Percentiles rank a stretch among this genome's conserved stretches.
Conservation (phyloP, 2,113 vertebrate species). For the Antechinus stuartii region DNA sequence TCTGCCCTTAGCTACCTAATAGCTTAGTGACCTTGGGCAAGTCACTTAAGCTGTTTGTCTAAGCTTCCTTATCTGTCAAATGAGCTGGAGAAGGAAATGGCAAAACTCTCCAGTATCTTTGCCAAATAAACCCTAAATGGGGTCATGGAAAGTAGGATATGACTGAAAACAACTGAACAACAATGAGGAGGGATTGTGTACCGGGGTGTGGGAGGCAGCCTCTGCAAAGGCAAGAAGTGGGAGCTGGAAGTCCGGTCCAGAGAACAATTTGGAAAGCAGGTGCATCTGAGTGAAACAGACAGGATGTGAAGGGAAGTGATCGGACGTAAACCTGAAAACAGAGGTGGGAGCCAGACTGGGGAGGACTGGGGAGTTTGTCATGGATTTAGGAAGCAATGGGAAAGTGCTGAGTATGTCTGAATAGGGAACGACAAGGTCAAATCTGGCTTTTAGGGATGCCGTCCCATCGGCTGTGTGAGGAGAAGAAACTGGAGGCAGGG, state of each 20-base stretch:
- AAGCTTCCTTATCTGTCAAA: not conserved
- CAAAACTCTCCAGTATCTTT: not conserved
- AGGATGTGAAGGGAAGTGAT: not conserved
- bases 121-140: not conserved
- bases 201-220: not conserved
- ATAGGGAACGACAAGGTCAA: not conserved
- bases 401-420: not conserved
- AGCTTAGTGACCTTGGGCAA: not conserved
- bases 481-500: not conserved
- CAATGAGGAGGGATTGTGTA: not conserved
- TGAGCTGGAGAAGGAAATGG: not conserved
- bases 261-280: conserved; percentile 19
- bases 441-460: conserved; percentile 11
- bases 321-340: not conserved
- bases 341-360: not conserved
- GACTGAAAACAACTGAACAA: not conserved
- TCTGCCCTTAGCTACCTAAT: not conserved
- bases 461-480: not conserved
- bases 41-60: not conserved
- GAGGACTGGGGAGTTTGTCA: not conserved
- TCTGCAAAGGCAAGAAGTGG: not conserved
- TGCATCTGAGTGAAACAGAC: not conserved
- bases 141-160: not conserved
- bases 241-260: not conserved
- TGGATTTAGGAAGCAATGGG: not conserved